A percentile compares a stretch with the other conserved stretches of the same genome.
Conservation (phyloP, 2,113 vertebrate species). For the Passer montanus region DNA sequence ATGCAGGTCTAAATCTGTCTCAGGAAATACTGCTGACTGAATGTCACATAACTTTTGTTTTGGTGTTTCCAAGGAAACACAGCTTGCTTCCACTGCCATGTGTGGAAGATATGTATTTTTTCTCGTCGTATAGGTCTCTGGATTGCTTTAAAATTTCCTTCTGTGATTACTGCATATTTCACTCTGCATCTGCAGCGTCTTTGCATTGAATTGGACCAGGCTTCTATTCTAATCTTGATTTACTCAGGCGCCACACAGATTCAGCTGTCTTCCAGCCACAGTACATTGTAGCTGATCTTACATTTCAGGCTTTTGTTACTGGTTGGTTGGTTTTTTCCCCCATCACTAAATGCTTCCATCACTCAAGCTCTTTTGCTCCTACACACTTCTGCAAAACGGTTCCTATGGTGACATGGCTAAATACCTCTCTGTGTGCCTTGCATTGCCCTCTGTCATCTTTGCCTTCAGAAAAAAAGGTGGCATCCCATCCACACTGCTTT, state of each 20-base stretch:
- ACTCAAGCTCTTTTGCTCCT: not conserved
- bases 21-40: constrained; percentile 47
- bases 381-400: not conserved
- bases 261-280: not conserved
- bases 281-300: not conserved
- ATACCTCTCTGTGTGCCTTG: not conserved
- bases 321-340: not conserved
- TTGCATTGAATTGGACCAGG: not conserved
- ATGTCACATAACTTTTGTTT: constrained; percentile 58
- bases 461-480: not conserved
- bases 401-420: constrained; percentile 46
- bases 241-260: not conserved
- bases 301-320: not conserved
- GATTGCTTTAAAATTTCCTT: constrained; percentile 22
- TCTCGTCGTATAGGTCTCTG: not conserved
- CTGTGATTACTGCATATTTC: not conserved
- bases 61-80: constrained; percentile 56
- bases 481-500: not conserved
- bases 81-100: constrained; percentile 8
- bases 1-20: not conserved
- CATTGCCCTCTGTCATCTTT: not conserved
- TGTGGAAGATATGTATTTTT: constrained; percentile 37
- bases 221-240: constrained; percentile 1
- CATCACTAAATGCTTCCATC: not conserved
- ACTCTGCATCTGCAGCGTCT: not conserved